phyloP scores from a whole-genome alignment of 2,113 vertebrate genomes.

The Prionailurus bengalensis region DNA sequence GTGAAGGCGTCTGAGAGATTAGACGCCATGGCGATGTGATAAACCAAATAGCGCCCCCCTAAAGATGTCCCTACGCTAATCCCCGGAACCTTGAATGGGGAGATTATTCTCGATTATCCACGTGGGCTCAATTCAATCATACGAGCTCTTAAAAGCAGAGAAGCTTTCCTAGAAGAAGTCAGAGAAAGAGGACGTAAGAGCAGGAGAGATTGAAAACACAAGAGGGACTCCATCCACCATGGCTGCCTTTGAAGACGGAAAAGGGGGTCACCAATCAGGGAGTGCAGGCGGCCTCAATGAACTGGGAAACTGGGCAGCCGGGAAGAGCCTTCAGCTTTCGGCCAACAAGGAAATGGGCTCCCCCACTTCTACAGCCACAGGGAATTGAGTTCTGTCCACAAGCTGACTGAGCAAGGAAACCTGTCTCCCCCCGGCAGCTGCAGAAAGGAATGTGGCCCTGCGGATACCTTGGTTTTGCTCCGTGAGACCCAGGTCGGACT shows the following conservation, averaged over 20 bases:
- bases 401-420: background rate
- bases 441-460: background rate
- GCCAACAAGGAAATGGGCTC: accelerated
- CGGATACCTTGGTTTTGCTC: background rate
- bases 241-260: background rate
- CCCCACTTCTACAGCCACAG: background rate
- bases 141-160: background rate
- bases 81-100: background rate
- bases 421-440: background rate
- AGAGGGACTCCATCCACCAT: background rate
- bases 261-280: background rate
- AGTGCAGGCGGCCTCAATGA: background rate
- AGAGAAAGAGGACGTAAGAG: background rate
- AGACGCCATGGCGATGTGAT: background rate
- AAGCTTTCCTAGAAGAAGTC: background rate
- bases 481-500: background rate
- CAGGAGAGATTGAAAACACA: background rate
- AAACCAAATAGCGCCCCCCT: background rate
- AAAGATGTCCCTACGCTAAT: background rate
- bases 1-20: background rate
- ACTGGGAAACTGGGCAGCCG: background rate
- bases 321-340: background rate
- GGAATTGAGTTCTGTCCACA: background rate
- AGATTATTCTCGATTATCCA: background rate
- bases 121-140: background rate